Evolutionary conservation across 2,113 vertebrate species (phyloP), one percentile per base, ranked within the genome.

Genomic region (Genyomyrus donnyi): DNA sequence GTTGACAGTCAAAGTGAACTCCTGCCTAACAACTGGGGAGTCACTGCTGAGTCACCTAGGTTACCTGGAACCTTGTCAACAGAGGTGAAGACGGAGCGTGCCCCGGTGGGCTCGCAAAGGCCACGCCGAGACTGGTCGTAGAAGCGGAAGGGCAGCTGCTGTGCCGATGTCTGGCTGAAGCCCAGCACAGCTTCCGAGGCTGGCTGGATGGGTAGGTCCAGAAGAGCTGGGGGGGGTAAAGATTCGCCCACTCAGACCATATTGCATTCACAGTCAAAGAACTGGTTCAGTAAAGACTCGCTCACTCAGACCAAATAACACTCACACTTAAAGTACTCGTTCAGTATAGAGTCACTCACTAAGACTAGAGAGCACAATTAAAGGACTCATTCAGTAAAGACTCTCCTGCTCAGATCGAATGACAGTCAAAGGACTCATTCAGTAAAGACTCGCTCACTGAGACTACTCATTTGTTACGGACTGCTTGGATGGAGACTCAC

Each of bases 61-160:
- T 95, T 93, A 99, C 98, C 98, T 96, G 98, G 98, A 62, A 99
- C 98, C 94, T 98, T 99, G 94, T 99, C 98, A n/a, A 98, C 97
- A 0, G 98, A 97, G 0, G 97, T 97, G 49, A 99, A 99, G 83
- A 98, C 96, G 0, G 98, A 96, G 90, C 97, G 96, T 53, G 95
- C 97, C 2, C 97, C 96, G 0, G 97, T 96, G 1, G 97, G 96
- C 93, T 99, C 98, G 0, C 96, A 97, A 93, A 96, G 96, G 52
- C 97, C 96, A 7, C 97, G 96, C 1, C 98, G 97, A 0, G 98
- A 95, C 92, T 99, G 98, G 86, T 99, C 98, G 0, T 99, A 99
- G 94, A 99, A 99, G 3, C 98, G 95, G 93, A 99, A 99, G 0
- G 98, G 98, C 80, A 99, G 95, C 91, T 96, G 97, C 39, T 97